Evolutionary conservation across 2,797 vertebrate species (phyloP), one percentile per base, ranked within the genome.

Genomic region (Poecilia velifera): DNA sequence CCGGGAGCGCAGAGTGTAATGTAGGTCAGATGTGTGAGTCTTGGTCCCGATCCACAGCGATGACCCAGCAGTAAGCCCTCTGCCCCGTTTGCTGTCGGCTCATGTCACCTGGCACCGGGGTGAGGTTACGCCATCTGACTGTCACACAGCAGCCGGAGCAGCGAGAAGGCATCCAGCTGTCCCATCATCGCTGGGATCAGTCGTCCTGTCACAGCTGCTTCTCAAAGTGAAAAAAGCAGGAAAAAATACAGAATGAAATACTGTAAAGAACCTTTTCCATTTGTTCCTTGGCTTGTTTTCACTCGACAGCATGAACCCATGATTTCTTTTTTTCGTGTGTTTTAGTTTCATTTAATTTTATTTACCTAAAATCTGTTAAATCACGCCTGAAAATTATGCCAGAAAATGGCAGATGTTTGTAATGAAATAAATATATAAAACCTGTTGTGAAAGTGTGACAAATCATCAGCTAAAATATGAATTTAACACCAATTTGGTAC

Each of bases 11-110:
- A 72, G 34, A 87, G 74, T 76, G 84, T 64, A 85, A 91, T 90
- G 89, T 93, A 92, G 91, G 92, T 94, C 89, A 92, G 85, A 53
- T 76, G 85, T 85, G 88, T 59, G 89, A 87, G 87, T 78, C 66
- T 73, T 74, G 78, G 81, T 64, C 79, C 79, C 53, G 49, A 86
- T 85, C 92, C 86, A 86, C 77, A 39, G 79, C 31, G 12, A 81
- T 86, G 85, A 91, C 88, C 88, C 80, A 84, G 79, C 90, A 91
- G 90, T 41, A 20, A 86, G 86, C 78, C 83, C 87, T 85, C 74
- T 46, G 82, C 84, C 79, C 80, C 51, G 79, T 41, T 51, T 76
- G 80, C 86, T 84, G 90, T 89, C 86, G 82, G 84, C 43, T 85
- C 84, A 39, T 80, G 83, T 80, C 77, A 93, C 89, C 90, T 90